Evolutionary conservation across 2,113 vertebrate genomes (phyloP), one percentile per base, ranked within the genome.

Genomic region (Periophthalmus modestus): DNA sequence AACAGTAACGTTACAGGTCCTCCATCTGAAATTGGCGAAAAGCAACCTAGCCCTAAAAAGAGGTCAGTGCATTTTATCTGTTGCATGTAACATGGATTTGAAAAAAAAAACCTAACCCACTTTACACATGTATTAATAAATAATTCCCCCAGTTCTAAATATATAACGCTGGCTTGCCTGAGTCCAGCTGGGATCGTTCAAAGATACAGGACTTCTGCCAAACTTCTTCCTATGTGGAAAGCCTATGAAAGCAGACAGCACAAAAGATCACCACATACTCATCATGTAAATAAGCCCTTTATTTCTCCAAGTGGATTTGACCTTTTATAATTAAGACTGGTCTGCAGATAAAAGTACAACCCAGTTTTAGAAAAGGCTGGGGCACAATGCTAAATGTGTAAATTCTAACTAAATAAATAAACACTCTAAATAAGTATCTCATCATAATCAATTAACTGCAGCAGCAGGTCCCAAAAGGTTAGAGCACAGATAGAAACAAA

Each of bases 61-160:
- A 52, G 76, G 58, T 80, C 80, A 72, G 19, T 19, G 46, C 18
- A 57, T 46, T 73, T 73, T 68, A 66, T 71, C 46, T 23, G 52
- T 66, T 73, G 58, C 13, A 23, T 36, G 67, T 77, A 78, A 75
- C 77, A 79, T 80, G 54, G 43, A 74, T 82, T 79, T 57, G 11
- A 55, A 67, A 76, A 55, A 67, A 76, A 80, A 5, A 0, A 33
- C 21, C 36, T 7, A n/a, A 46, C 14, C 28, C n/a, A 58, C 55
- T 63, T 28, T 43, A 82, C 58, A 34, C 75, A 74, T 77, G 74
- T 69, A 66, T 78, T 54, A 73, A 75, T 43, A 65, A 73, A 67
- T 58, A 67, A 67, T 76, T 57, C 18, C 28, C 57, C 65, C 23
- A 14, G 54, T 58, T 80, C 77, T 77, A 79, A 71, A 83, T 70